A percentile compares a stretch with the other conserved stretches of the same genome.
Evolutionary conservation across 1,140 invertebrate genomes (phyloP).

Genomic region (Scylla paramamosain): DNA sequence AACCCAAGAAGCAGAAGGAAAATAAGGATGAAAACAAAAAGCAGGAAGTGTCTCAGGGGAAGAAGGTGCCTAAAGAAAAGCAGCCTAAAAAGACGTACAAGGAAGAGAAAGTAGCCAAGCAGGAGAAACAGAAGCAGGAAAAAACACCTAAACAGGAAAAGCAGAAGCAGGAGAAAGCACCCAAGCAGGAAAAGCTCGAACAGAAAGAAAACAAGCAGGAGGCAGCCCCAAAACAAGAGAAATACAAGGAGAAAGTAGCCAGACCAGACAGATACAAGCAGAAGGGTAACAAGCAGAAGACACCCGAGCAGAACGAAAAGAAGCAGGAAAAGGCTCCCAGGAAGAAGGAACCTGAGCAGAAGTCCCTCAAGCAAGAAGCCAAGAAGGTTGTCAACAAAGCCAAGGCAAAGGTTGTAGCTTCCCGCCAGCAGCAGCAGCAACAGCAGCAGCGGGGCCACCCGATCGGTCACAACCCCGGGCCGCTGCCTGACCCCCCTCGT

Average conservation of each 20-base stretch:
- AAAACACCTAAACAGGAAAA: constrained; percentile 14
- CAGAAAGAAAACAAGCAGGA: not conserved
- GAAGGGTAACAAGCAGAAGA: not conserved
- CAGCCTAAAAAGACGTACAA: not conserved
- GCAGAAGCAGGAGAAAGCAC: not conserved
- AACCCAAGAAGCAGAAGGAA: not conserved
- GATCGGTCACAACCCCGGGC: not conserved
- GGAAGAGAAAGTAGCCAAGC: not conserved
- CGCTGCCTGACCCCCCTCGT: not conserved
- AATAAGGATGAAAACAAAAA: not conserved
- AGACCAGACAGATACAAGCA: not conserved
- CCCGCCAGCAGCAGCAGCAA: constrained; percentile 52
- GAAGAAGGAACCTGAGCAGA: not conserved
- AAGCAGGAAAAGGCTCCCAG: constrained; percentile 7
- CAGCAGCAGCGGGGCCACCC: not conserved
- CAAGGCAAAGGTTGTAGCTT: constrained; percentile 27
- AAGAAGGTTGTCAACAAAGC: not conserved
- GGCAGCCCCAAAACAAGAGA: not conserved
- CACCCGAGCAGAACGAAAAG: not conserved
- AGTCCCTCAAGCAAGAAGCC: not conserved
- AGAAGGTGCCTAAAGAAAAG: not conserved
- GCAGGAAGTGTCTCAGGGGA: not conserved
- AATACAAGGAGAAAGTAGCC: not conserved
- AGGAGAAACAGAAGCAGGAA: constrained; percentile 9
- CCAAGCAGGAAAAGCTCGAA: not conserved